Conservation (phyloP, 2,888 invertebrate genomes). For the Ditula angustiorana region DNA sequence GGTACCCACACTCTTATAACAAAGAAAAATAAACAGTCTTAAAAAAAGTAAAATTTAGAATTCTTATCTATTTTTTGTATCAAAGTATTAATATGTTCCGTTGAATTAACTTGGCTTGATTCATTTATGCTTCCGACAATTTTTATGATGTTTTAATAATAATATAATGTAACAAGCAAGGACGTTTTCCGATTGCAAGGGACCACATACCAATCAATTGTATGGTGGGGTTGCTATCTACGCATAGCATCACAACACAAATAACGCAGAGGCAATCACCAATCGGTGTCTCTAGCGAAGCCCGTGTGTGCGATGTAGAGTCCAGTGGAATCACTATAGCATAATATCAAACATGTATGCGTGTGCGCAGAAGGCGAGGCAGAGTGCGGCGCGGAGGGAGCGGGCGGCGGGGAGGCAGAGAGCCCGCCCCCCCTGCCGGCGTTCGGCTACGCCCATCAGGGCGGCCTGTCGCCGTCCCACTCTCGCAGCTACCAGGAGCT, state of each 20-base stretch:
- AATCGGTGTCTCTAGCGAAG: conserved; percentile 31
- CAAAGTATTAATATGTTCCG: too few species aligned
- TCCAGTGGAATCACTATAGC: conserved; percentile 31
- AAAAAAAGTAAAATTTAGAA: too few species aligned
- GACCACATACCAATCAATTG: background rate
- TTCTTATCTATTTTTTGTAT: too few species aligned
- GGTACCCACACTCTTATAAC: too few species aligned
- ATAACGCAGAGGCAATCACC: conserved; percentile 24
- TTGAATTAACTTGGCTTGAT: too few species aligned
- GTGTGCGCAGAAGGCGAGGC: conserved; percentile 74
- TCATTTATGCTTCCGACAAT: too few species aligned
- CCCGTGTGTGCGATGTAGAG: conserved; percentile 38
- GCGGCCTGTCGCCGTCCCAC: conserved; percentile 69
- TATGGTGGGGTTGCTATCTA: conserved; percentile 7
- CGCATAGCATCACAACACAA: conserved; percentile 33
- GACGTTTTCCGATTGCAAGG: background rate
- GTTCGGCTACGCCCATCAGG: conserved; percentile 72
- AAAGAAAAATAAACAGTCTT: too few species aligned
- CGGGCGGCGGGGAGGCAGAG: conserved; percentile 56
- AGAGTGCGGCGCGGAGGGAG: conserved; percentile 54
- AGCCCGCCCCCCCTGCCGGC: conserved; percentile 72
- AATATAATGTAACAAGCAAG: background rate
- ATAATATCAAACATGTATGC: conserved; percentile 48
- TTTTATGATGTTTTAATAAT: too few species aligned
- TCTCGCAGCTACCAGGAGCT: conserved; percentile 82